These are phyloP conservation scores for Todiramphus chloris DNA, from an alignment of 2,113 vertebrate species.

Conservation along the genomic window DNA sequence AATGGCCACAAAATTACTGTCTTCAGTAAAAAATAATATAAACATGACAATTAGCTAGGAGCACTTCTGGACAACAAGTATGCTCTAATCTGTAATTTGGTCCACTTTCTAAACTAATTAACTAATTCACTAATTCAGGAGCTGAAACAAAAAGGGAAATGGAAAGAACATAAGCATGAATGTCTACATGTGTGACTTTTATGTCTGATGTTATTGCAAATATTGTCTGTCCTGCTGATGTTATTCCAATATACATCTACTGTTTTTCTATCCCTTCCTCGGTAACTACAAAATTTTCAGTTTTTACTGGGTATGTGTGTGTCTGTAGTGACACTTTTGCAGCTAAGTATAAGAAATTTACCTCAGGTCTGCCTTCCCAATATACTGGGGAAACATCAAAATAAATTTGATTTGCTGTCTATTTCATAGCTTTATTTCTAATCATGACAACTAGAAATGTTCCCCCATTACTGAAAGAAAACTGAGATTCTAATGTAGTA, in stretches of 20 bases:
- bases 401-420: background rate
- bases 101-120: background rate
- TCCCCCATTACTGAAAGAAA: background rate
- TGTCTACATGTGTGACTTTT: background rate
- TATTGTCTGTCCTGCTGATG: background rate
- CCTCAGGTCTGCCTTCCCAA: background rate
- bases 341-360: background rate
- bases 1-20: background rate
- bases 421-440: background rate
- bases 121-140: background rate
- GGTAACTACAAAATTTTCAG: background rate
- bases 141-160: background rate
- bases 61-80: background rate
- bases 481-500: background rate
- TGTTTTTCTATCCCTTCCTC: background rate
- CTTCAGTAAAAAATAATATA: background rate
- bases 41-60: background rate
- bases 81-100: background rate
- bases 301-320: background rate
- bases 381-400: background rate
- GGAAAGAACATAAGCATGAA: background rate
- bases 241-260: background rate
- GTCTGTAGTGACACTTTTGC: background rate
- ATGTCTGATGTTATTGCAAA: background rate
- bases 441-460: background rate